A percentile compares a stretch with the other conserved stretches of the same genome.
Evolutionary conservation across 2,113 vertebrate genomes (phyloP).

Genomic region (Gymnogyps californianus): DNA sequence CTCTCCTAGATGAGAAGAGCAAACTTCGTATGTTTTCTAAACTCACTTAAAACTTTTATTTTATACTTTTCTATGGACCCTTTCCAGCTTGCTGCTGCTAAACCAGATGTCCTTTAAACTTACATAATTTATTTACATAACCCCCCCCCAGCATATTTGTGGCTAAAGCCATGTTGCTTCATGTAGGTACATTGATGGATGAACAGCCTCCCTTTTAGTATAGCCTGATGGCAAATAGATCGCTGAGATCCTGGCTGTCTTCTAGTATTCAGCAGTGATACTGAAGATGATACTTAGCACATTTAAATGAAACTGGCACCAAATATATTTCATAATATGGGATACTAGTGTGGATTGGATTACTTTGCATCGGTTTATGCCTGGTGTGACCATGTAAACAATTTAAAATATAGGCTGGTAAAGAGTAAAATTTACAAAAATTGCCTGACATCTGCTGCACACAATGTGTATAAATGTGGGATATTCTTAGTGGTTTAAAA

Average conservation of each 20-base stretch:
- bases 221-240: background rate
- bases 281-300: background rate
- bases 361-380: background rate
- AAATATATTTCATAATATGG: background rate
- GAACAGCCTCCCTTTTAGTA: background rate
- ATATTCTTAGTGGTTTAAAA: background rate
- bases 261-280: background rate
- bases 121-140: background rate
- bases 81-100: background rate
- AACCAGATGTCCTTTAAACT: background rate
- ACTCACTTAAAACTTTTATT: background rate
- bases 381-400: constrained; percentile 1
- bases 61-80: background rate
- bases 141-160: background rate
- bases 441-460: background rate
- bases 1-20: background rate
- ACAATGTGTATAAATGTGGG: constrained; percentile 1
- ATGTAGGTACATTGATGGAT: background rate
- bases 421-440: background rate
- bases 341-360: background rate
- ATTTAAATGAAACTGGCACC: background rate
- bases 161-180: background rate
- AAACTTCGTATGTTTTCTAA: background rate
- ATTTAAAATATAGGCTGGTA: constrained; percentile 2
- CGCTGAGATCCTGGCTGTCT: background rate